These are phyloP conservation scores for Apogon hyalosoma DNA, from an alignment of 2,797 vertebrate species.

Conservation along the genomic window DNA sequence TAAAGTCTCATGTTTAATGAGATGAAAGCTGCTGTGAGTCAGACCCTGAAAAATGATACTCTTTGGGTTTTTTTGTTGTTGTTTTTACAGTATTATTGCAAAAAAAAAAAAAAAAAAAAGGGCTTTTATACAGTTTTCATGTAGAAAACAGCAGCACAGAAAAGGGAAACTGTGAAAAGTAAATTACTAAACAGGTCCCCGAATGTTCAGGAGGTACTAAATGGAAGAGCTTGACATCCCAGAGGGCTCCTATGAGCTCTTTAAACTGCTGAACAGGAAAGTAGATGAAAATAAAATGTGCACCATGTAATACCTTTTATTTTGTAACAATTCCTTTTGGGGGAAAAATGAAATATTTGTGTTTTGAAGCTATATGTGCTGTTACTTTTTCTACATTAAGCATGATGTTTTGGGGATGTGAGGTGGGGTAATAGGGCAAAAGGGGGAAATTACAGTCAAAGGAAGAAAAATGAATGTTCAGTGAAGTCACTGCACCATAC, in stretches of 20 bases:
- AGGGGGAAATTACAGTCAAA: too few species aligned
- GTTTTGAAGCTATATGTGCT: too few species aligned
- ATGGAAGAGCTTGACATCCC: conserved; percentile 6
- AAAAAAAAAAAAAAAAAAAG: too few species aligned
- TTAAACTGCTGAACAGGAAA: conserved; percentile 13
- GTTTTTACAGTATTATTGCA: neutral
- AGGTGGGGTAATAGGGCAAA: too few species aligned
- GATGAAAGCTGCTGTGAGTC: conserved; percentile 1
- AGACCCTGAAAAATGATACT: neutral
- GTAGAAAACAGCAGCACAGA: neutral
- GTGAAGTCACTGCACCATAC: too few species aligned
- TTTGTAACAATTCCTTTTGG: neutral
- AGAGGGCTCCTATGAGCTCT: neutral
- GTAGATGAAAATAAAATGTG: conserved; percentile 1
- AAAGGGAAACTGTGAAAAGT: neutral
- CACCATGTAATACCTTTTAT: conserved; percentile 10
- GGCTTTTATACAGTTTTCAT: neutral
- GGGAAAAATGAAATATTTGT: conserved; percentile 1
- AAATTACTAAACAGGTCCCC: conserved; percentile 1
- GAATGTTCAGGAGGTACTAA: conserved; percentile 4
- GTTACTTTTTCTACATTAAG: too few species aligned
- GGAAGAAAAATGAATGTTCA: too few species aligned
- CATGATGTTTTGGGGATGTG: too few species aligned
- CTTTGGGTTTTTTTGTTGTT: neutral
- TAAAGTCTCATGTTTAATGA: conserved; percentile 6